Evolutionary conservation across 2,113 vertebrate genomes (phyloP).

Genomic region (Eubucco bourcierii): DNA sequence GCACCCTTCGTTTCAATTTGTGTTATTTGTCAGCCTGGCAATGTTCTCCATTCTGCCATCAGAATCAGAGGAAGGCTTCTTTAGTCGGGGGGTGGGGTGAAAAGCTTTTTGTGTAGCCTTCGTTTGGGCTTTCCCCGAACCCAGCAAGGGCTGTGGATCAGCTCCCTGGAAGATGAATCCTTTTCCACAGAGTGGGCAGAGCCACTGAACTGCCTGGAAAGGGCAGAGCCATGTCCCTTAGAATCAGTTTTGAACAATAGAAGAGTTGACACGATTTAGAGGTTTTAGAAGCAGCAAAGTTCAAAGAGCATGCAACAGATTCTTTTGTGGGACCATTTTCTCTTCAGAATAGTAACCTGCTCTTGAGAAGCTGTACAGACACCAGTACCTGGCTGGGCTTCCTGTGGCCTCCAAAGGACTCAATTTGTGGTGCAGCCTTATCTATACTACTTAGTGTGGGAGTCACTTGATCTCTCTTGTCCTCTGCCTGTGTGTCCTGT

Average conservation of each 20-base stretch:
- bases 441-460: neutral
- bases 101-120: neutral
- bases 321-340: fast-evolving
- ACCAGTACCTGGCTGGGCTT: fast-evolving
- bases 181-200: neutral
- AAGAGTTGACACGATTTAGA: neutral
- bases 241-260: neutral
- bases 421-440: neutral
- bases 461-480: neutral
- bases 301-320: neutral
- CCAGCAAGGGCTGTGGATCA: neutral
- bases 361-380: neutral
- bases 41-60: neutral
- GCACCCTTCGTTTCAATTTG: neutral
- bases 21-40: neutral
- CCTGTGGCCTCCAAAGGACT: neutral
- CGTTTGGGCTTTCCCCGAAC: neutral
- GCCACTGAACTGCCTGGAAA: neutral
- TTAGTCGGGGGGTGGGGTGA: neutral
- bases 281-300: neutral
- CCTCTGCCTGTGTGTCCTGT: neutral
- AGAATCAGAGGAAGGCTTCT: neutral
- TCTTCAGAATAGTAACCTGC: neutral
- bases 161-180: neutral
- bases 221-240: neutral